phyloP scores from a whole-genome alignment of 2,797 vertebrate genomes.

The Macropus fuliginosus region DNA sequence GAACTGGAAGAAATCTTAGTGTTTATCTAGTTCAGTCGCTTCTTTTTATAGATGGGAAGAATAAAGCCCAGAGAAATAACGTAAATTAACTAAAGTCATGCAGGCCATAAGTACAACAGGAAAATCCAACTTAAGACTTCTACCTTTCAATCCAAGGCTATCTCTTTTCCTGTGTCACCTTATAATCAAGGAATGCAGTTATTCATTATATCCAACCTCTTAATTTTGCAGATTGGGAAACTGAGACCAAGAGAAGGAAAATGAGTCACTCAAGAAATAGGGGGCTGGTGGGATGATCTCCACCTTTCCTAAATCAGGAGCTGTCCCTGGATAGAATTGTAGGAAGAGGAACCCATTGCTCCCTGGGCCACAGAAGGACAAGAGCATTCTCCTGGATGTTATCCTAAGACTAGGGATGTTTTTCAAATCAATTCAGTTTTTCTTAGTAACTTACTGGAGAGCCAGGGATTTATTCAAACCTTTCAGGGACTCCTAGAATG shows the following conservation, averaged over 20 bases:
- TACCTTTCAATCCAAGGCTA: not conserved
- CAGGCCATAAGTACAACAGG: not conserved
- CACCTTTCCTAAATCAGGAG: not conserved
- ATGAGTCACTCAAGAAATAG: not conserved
- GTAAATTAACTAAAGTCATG: not conserved
- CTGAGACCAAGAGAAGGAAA: not conserved
- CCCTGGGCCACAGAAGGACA: not conserved
- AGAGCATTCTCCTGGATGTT: not conserved
- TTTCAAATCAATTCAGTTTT: not conserved
- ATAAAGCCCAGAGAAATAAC: not conserved
- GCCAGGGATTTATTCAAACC: not conserved
- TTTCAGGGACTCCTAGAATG: not conserved
- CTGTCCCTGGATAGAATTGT: not conserved
- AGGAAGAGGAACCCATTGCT: not conserved
- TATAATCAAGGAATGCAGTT: not conserved
- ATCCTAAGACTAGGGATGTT: not conserved
- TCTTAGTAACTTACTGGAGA: not conserved
- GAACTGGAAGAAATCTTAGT: not conserved
- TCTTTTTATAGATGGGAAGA: not conserved
- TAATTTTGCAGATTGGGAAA: not conserved
- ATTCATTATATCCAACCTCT: not conserved
- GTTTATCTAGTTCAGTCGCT: not conserved
- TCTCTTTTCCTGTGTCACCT: not conserved
- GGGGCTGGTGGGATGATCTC: not conserved
- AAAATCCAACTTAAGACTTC: not conserved